Conservation (phyloP, 2,888 invertebrate species). For the Heliothis peltigera region DNA sequence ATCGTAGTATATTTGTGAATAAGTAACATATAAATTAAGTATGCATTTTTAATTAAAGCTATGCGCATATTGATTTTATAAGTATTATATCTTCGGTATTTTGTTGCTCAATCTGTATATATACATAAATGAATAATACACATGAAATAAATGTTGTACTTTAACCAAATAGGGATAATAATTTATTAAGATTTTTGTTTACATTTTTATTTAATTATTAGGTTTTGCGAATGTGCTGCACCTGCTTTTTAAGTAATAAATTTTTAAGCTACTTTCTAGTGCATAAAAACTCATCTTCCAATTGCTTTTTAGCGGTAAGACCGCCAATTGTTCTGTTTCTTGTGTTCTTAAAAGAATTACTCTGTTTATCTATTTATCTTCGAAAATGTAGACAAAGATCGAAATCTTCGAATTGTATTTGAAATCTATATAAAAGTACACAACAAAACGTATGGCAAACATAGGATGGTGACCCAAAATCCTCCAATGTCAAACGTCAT, state of each 20-base stretch:
- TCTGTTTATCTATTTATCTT: too few relatives aligned
- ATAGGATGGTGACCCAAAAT: conserved; percentile 22
- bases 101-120: conserved; percentile 4
- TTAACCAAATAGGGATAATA: too few relatives aligned
- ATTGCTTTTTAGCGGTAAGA: too few relatives aligned
- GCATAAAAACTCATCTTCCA: too few relatives aligned
- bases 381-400: too few relatives aligned
- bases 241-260: neutral
- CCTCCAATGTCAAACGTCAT: conserved; percentile 39
- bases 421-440: neutral
- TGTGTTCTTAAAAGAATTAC: too few relatives aligned
- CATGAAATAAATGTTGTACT: neutral
- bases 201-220: too few relatives aligned
- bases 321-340: too few relatives aligned
- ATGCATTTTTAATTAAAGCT: conserved; percentile 3
- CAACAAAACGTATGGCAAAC: neutral
- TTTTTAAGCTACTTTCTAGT: too few relatives aligned
- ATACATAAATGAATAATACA: neutral
- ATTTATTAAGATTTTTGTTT: neutral
- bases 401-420: neutral
- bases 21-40: neutral
- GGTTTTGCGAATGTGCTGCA: neutral
- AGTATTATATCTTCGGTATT: neutral
- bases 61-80: conserved; percentile 9
- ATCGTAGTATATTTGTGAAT: conserved; percentile 1